Evolutionary conservation across 2,888 invertebrate genomes (phyloP).

Genomic region (Epicampocera succincta): DNA sequence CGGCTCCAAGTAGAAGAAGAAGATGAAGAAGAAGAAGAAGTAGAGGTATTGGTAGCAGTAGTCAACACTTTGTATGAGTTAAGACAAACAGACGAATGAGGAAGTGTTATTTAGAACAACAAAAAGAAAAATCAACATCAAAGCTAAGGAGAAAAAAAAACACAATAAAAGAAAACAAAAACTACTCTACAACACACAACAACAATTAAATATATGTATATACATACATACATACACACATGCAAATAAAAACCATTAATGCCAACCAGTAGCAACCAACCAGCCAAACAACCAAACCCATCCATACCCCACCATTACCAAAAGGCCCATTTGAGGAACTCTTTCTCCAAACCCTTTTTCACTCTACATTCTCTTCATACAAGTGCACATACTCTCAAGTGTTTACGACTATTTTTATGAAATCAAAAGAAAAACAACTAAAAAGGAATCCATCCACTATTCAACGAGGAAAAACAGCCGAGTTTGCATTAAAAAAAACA

Average conservation of each 20-base stretch:
- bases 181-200: constrained; percentile 8
- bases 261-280: constrained; percentile 44
- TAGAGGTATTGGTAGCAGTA: constrained; percentile 43
- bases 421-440: constrained; percentile 55
- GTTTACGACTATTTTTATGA: constrained; percentile 48
- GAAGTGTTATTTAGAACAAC: constrained; percentile 58
- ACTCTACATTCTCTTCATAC: not conserved
- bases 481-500: constrained; percentile 47
- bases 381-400: constrained; percentile 28
- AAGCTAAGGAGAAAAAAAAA: constrained; percentile 51
- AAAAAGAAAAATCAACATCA: constrained; percentile 43
- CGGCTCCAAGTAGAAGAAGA: not conserved
- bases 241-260: constrained; percentile 39
- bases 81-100: constrained; percentile 56
- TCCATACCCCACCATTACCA: too few species aligned
- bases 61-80: constrained; percentile 53
- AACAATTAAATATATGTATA: not conserved
- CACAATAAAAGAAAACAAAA: constrained; percentile 49
- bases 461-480: constrained; percentile 33
- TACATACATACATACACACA: not conserved
- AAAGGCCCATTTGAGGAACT: not conserved
- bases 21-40: constrained; percentile 14
- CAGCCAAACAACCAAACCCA: constrained; percentile 19
- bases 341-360: not conserved
- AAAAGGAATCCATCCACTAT: constrained; percentile 23